Base-by-base conservation (phyloP, 2,797 vertebrate genomes). In the Sebastes miniatus region DNA sequence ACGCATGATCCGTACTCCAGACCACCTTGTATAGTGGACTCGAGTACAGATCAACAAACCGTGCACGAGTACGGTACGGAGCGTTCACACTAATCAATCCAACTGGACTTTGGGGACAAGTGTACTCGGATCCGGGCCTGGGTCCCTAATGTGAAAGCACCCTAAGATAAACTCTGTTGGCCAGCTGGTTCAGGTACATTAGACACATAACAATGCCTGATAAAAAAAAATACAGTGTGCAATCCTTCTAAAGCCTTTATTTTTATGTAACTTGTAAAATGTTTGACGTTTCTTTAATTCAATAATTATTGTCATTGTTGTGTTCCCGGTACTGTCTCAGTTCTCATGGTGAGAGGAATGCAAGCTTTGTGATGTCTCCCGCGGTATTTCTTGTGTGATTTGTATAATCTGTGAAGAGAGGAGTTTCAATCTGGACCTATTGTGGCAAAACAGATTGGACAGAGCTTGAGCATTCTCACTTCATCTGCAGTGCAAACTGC, bases 11-110 rank as follows among this genome's bases (percentile, higher is more conserved):
- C 1, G 36, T 39, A 39, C 36, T 39, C 36, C 36, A 39, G 36
- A 39, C 36, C 36, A 39, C 13, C 36, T 39, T 39, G 0, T 39
- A 0, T 0, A 39, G 36, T 39, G 36, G 36, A 39, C 13, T 39
- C 36, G 36, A 39, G 36, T 39, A 0, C 0, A 0, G 36, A 39
- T 39, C 5, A 0, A 39, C 0, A 13, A 14, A 14, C 36, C 0
- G 13, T 39, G 36, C 36, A 0, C 39, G 13, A 39, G 1, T 39
- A 14, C 13, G 39, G 39, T 39, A 39, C 13, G 2, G 39, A 39
- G 39, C 39, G 13, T 14, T 39, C 39, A 14, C 13, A 39, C 39
- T 39, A 39, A 39, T 39, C 39, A 39, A 1, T 39, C 39, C 0
- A 39, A 39, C 39, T 39, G 39, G 13, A 14, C 39, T 39, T 39